Evolutionary conservation across 2,113 vertebrate genomes (phyloP).

Genomic region (Poecilia latipinna): DNA sequence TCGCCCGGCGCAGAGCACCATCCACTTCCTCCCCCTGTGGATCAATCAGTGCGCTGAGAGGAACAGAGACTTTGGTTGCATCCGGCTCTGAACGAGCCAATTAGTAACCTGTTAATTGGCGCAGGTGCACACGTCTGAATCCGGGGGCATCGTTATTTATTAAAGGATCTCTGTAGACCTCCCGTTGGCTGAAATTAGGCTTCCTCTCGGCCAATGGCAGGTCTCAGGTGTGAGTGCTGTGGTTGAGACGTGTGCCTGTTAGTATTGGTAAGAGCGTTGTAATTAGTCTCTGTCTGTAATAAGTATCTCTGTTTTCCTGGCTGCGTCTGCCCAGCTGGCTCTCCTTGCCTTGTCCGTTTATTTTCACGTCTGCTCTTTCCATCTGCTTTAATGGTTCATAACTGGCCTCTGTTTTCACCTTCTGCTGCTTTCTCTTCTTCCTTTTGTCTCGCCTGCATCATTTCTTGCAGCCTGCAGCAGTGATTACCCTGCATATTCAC

Average conservation of each 20-base stretch:
- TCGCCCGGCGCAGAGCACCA: neutral
- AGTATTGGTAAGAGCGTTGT: slow-evolving; percentile 86
- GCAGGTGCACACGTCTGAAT: slow-evolving; percentile 76
- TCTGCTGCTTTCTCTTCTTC: slow-evolving; percentile 5
- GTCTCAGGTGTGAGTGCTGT: slow-evolving; percentile 93
- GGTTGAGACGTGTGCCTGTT: slow-evolving; percentile 90
- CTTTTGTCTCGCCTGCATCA: neutral
- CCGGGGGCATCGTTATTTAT: slow-evolving; percentile 74
- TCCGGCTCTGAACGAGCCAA: slow-evolving; percentile 63
- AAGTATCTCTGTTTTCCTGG: slow-evolving; percentile 47
- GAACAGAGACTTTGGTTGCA: slow-evolving; percentile 48
- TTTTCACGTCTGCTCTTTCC: slow-evolving; percentile 67
- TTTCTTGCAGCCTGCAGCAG: neutral
- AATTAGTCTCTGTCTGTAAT: slow-evolving; percentile 92
- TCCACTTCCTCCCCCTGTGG: slow-evolving; percentile 45
- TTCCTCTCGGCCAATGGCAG: slow-evolving; percentile 81
- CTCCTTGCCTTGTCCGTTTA: slow-evolving; percentile 67
- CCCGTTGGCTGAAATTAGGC: slow-evolving; percentile 90
- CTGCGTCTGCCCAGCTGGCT: slow-evolving; percentile 50
- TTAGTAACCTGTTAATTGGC: slow-evolving; percentile 80
- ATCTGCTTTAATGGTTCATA: slow-evolving; percentile 69
- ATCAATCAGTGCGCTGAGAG: slow-evolving; percentile 46
- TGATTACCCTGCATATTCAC: neutral
- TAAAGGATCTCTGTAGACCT: slow-evolving; percentile 76
- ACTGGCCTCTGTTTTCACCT: neutral